A percentile compares a stretch with the other conserved stretches of the same genome.
Evolutionary conservation across 2,113 vertebrate genomes (phyloP).

Genomic region (Osmerus eperlanus): DNA sequence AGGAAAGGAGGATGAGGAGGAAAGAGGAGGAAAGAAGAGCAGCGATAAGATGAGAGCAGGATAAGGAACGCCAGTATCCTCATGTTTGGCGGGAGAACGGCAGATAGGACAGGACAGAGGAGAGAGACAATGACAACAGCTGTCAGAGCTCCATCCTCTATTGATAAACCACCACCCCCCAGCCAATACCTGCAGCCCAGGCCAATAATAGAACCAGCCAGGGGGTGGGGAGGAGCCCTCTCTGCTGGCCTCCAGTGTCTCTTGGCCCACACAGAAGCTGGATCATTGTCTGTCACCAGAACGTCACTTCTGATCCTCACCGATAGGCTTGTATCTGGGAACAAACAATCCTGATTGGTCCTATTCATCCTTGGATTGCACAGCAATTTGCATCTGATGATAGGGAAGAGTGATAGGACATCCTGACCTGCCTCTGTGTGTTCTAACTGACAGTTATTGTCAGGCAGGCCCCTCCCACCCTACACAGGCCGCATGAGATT

Average conservation of each 20-base stretch:
- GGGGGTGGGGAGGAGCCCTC: constrained; percentile 18
- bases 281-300: neutral
- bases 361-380: constrained; percentile 39
- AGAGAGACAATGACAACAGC: constrained; percentile 18
- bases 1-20: neutral
- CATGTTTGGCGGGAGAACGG: neutral
- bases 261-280: too few relatives aligned
- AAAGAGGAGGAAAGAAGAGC: neutral
- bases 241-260: constrained; percentile 6
- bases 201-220: constrained; percentile 32
- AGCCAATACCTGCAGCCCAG: neutral
- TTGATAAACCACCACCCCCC: constrained; percentile 30
- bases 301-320: constrained; percentile 13
- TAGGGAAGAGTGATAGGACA: constrained; percentile 35
- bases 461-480: constrained; percentile 13
- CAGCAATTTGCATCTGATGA: constrained; percentile 41
- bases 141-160: constrained; percentile 35
- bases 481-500: constrained; percentile 1
- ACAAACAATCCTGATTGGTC: constrained; percentile 32
- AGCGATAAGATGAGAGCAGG: neutral
- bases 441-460: constrained; percentile 10
- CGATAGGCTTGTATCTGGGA: constrained; percentile 47
- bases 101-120: neutral
- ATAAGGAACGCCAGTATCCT: too few relatives aligned
- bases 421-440: neutral